Base-by-base conservation (phyloP, 2,797 vertebrate genomes). In the Tenualosa thibaudeaui region DNA sequence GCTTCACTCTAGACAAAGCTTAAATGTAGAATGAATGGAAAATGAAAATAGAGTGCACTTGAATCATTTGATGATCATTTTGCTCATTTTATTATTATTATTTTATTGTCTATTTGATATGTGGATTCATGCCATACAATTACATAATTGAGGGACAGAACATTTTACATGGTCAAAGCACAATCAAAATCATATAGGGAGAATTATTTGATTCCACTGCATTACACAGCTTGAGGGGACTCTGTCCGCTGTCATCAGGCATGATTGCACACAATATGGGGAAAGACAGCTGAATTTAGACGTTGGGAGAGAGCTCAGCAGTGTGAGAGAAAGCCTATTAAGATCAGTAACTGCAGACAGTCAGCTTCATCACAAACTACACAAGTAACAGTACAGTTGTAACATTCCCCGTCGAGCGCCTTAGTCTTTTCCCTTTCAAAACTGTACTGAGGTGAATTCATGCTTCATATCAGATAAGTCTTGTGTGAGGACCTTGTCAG, bases 261-360 rank as follows among this genome's bases (percentile, higher is more conserved):
- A 91, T 83, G 89, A 88, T 90, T 93, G 90, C 92, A 92, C 90
- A 91, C 90, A 87, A 90, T 92, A 89, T 88, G 91, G 24, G 87
- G 84, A 84, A 88, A 86, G 87, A 87, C 86, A 85, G 93, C 91
- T 92, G 92, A 93, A 91, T 86, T 82, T 84, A 84, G 78, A 88
- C 88, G 89, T 86, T 87, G 40, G 65, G 82, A 87, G 31, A 22
- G 31, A 84, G 68, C 40, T 46, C 19, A 37, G 71, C 19, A 78
- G 40, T 22, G 71, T 78, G 37, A 78, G 40, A 19, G 19, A 19
- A 75, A 78, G 37, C 71, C 71, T 78, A 78, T 78, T 78, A 78
- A 46, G 71, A 78, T 19, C 71, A 78, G 40, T 78, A 46, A 78
- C 71, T 78, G 37, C 37, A 78, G 19, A 78, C 15, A 78, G 40